A percentile compares a stretch with the other conserved stretches of the same genome.
Conservation (phyloP, 53 echinoderm and acorn worm species). For the Stichopus horrens region DNA sequence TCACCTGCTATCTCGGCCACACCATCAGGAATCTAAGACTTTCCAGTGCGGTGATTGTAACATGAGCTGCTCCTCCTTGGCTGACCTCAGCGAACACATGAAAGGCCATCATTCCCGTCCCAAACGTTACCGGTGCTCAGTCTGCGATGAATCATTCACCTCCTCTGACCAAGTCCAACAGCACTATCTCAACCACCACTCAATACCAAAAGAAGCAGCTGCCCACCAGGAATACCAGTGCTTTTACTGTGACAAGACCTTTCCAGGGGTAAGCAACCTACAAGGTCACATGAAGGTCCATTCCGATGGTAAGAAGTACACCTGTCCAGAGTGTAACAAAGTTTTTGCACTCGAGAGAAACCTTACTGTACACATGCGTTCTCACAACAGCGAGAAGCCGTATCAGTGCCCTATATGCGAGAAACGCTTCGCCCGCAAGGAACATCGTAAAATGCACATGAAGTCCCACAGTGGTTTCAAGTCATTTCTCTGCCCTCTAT, state of each 20-base stretch:
- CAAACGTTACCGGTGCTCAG: slow-evolving; percentile 76
- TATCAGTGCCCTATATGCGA: slow-evolving; percentile 95
- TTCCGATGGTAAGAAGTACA: slow-evolving; percentile 82
- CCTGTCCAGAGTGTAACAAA: slow-evolving; percentile 88
- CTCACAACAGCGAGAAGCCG: slow-evolving; percentile 91
- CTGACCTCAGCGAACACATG: slow-evolving; percentile 84
- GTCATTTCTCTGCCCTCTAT: slow-evolving; percentile 94
- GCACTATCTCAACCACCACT: slow-evolving; percentile 85
- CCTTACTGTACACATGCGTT: slow-evolving; percentile 96
- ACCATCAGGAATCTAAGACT: slow-evolving; percentile 61
- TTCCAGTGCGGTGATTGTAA: slow-evolving; percentile 88
- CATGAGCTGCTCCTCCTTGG: slow-evolving; percentile 71
- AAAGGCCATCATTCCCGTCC: slow-evolving; percentile 73
- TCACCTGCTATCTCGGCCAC: slow-evolving; percentile 79
- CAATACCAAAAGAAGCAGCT: slow-evolving; percentile 55
- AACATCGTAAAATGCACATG: slow-evolving; percentile 90
- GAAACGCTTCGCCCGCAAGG: slow-evolving; percentile 90
- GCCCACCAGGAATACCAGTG: slow-evolving; percentile 79
- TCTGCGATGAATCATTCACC: slow-evolving; percentile 86
- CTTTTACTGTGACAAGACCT: slow-evolving; percentile 76
- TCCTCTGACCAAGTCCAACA: slow-evolving; percentile 89
- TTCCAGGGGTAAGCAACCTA: slow-evolving; percentile 78
- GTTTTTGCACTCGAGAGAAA: slow-evolving; percentile 83
- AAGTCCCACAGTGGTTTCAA: slow-evolving; percentile 92
- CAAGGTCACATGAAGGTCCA: slow-evolving; percentile 93